These are phyloP conservation scores for Sarcophaga peregrina DNA, from an alignment of 1,140 invertebrate genomes.

Conservation along the genomic window DNA sequence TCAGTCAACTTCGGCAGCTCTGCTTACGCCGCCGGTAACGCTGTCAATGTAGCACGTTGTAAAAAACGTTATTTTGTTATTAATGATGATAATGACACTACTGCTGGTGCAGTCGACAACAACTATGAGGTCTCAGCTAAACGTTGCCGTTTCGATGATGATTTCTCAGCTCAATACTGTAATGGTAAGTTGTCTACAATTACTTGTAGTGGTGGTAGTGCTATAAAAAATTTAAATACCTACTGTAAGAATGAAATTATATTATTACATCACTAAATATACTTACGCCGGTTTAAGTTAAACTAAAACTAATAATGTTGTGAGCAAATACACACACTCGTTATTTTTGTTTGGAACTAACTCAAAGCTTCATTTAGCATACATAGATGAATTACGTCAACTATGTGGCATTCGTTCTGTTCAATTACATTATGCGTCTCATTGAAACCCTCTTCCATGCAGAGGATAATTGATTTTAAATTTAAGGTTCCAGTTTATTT, in stretches of 20 bases:
- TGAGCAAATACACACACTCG: not conserved
- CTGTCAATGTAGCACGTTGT: slow-evolving; percentile 48
- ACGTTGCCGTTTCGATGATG: slow-evolving; percentile 61
- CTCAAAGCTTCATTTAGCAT: no score
- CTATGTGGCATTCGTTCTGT: no score
- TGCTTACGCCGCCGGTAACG: not conserved
- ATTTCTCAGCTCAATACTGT: slow-evolving; percentile 61
- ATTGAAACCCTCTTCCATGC: no score
- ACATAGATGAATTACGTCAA: no score
- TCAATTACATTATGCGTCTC: no score
- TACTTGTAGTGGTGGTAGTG: no score
- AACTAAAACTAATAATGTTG: no score
- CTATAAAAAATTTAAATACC: not conserved
- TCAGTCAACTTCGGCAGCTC: not conserved
- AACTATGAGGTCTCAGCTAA: slow-evolving; percentile 50
- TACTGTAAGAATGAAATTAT: not conserved
- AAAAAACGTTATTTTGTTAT: slow-evolving; percentile 55
- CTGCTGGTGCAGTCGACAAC: not conserved
- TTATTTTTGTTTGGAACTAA: not conserved
- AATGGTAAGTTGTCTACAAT: slow-evolving; percentile 55
- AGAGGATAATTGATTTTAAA: no score
- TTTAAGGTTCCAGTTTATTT: no score
- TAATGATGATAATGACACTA: slow-evolving; percentile 39
- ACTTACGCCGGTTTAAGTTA: no score
- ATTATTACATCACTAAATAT: no score